A percentile compares a stretch with the other conserved stretches of the same genome.
Conservation (phyloP, 2,888 invertebrate species). For the Drosophila anomelani region DNA sequence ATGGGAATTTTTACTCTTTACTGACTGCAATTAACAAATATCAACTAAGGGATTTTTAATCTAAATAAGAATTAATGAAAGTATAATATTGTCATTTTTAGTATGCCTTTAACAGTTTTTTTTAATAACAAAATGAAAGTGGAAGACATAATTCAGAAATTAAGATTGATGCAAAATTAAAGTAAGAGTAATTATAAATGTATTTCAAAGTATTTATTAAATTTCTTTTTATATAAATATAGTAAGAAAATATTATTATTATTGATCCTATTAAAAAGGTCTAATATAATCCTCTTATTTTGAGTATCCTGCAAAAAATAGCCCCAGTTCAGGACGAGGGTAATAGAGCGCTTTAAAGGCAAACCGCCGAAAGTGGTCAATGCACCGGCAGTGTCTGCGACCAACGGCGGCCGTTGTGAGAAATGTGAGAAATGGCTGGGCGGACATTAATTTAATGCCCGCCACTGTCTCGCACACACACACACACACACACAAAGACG, state of each 20-base stretch:
- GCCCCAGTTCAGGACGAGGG: not conserved
- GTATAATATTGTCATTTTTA: not conserved
- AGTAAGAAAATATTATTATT: not conserved
- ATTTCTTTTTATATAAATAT: not conserved
- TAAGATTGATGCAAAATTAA: not conserved
- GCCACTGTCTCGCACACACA: slow-evolving; percentile 56
- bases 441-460: slow-evolving; percentile 62
- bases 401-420: slow-evolving; percentile 21
- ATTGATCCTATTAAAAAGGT: not conserved
- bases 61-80: too few relatives aligned
- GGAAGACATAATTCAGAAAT: too few relatives aligned
- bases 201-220: not conserved
- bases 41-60: too few relatives aligned
- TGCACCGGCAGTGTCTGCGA: slow-evolving; percentile 49
- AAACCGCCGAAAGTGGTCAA: slow-evolving; percentile 56
- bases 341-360: slow-evolving; percentile 39
- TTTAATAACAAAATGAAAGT: not conserved
- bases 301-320: not conserved
- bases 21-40: not conserved
- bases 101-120: fast-evolving
- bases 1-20: not conserved
- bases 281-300: not conserved
- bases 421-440: slow-evolving; percentile 61
- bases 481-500: slow-evolving; percentile 23
- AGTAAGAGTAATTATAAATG: not conserved